These are phyloP conservation scores for Ellobium chinense DNA, from an alignment of 2,888 invertebrate genomes.

Conservation along the genomic window DNA sequence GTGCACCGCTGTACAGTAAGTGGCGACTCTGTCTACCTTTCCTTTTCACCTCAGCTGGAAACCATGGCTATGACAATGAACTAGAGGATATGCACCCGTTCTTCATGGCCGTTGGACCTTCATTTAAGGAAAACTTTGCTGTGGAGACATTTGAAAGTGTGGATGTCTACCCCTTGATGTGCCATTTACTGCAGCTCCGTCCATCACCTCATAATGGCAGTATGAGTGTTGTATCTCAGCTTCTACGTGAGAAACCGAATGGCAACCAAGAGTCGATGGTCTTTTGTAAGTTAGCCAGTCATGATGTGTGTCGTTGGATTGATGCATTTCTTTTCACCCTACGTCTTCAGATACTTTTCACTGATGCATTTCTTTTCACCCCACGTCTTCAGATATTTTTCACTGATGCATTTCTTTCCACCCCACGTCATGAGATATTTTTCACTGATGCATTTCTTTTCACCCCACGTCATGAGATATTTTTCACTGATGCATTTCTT, in stretches of 20 bases:
- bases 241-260: constrained; percentile 35
- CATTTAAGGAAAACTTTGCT: constrained; percentile 67
- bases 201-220: constrained; percentile 76
- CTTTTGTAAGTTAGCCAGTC: too few relatives aligned
- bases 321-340: not conserved
- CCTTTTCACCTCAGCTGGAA: too few relatives aligned
- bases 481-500: too few relatives aligned
- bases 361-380: not conserved
- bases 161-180: constrained; percentile 77
- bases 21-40: too few relatives aligned
- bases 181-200: constrained; percentile 68
- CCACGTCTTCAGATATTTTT: not conserved
- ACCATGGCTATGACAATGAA: constrained; percentile 80
- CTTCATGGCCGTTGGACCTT: constrained; percentile 85
- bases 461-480: too few relatives aligned
- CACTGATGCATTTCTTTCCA: not conserved
- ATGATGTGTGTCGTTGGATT: too few relatives aligned
- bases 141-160: constrained; percentile 71
- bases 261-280: too few relatives aligned
- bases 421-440: too few relatives aligned
- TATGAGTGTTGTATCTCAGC: constrained; percentile 55
- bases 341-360: not conserved
- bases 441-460: too few relatives aligned
- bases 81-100: constrained; percentile 84
- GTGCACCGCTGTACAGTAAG: too few relatives aligned